A percentile compares a stretch with the other conserved stretches of the same genome.
phyloP scores from a whole-genome alignment of 2,113 vertebrate species.

The Oceanodroma tethys region DNA sequence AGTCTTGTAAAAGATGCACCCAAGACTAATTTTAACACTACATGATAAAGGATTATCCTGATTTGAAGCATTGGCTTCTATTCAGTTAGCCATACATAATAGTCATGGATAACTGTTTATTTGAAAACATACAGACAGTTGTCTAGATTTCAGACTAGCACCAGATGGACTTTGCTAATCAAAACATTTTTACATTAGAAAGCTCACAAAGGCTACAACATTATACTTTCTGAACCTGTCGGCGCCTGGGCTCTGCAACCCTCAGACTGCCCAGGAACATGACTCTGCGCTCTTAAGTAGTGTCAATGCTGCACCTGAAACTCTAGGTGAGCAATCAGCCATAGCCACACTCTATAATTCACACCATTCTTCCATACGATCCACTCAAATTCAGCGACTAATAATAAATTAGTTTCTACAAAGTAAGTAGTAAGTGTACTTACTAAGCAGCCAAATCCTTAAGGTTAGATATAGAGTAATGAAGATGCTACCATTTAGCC shows the following conservation, averaged over 20 bases:
- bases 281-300: too few species aligned
- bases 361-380: not conserved
- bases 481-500: not conserved
- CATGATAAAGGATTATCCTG: not conserved
- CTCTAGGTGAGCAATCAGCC: not conserved
- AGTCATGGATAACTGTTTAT: not conserved
- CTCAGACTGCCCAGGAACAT: not conserved
- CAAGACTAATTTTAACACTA: not conserved
- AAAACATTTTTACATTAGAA: not conserved
- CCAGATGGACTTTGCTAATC: not conserved
- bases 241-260: not conserved
- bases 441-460: not conserved
- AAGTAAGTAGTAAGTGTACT: not conserved
- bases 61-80: not conserved
- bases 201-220: not conserved
- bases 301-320: rapidly evolving
- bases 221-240: not conserved
- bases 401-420: not conserved
- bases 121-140: not conserved
- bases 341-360: not conserved
- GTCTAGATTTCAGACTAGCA: not conserved
- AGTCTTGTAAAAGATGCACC: not conserved
- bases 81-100: not conserved
- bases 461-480: not conserved
- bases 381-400: not conserved